Evolutionary conservation across 2,113 vertebrate species (phyloP), one percentile per base, ranked within the genome.

Genomic region (Sprattus sprattus): DNA sequence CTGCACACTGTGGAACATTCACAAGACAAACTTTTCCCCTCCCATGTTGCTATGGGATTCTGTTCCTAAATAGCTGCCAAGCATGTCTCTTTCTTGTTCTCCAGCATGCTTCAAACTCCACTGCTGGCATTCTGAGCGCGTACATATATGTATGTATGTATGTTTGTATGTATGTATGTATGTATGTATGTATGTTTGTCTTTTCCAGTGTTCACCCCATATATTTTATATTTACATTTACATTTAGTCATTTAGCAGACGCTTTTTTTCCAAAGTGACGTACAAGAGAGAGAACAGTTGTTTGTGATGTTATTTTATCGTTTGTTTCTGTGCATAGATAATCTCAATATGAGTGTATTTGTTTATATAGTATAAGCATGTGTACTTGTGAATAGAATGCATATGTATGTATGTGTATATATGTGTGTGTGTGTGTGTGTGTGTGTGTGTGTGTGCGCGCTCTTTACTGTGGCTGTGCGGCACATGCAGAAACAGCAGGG

Each of bases 401-500:
- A 22, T 22, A 7, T 60, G 54, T 60, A 16, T 60, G 54, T 57
- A 13, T 57, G 54, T 57, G 52, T 6, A 11, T 57, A 11, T 6
- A 11, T 57, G 52, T 6, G 52, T 57, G 52, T 6, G 52, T 57
- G 52, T 57, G 54, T 60, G 54, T 60, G 54, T 57, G 54, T 15
- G 54, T 57, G 54, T 15, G 54, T 57, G 54, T 15, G 54, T 57
- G 54, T 57, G 54, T 60, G 54, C 22, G 54, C 39, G 39, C 39
- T 60, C n/a, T 71, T 25, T 28, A 9, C 64, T 71, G 64, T 71
- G 28, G 64, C 71, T 78, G 71, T 78, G 71, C 71, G 71, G 71
- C 45, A 85, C 32, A 47, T 54, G 67, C 85, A 32, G 10, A 88
- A 44, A 88, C 32, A 85, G 60, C 86, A 85, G 28, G 18, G 64